Evolutionary conservation across 2,888 invertebrate species (phyloP), one percentile per base, ranked within the genome.

Genomic region (Amphimallon solstitiale): DNA sequence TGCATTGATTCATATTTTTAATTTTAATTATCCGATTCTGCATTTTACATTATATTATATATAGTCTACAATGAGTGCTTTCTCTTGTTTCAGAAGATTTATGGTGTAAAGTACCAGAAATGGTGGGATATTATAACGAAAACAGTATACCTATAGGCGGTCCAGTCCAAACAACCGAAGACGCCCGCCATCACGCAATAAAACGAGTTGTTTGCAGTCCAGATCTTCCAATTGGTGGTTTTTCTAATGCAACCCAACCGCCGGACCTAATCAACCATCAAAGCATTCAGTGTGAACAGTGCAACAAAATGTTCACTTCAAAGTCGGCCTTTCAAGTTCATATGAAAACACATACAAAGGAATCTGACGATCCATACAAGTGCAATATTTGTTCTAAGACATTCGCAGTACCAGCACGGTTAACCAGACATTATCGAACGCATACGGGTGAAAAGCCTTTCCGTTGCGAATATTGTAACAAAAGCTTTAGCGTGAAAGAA

Each of bases 391-490:
- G 95, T 81, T 89, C 92, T 74, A 95, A 95, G 81, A 94, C 94
- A 10, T 95, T 95, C 80, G 93, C 95, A 43, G 94, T 95, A 59
- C 95, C 95, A 21, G 95, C 95, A 61, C 87, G 95, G 68, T 85
- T 95, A 72, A 89, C 88, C 65, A 89, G 95, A 49, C 95, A 95
- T 79, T 94, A 94, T 80, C 87, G 95, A 67, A 95, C 94, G 7
- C 95, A 95, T 79, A 95, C 95, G 19, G 95, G 95, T 37, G 95
- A 95, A 79, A 90, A 95, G 74, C 95, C 95, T 0, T 95, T 94
- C 81, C 90, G 92, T 81, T 95, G 95, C 82, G 95, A 95, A 81
- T 94, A 92, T 81, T 95, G 95, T 84, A 92, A 91, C 82, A 95
- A 95, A 82, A 92, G 93, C 78, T 95, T 95, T 83, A 94, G 94